A percentile compares a stretch with the other conserved stretches of the same genome.
phyloP scores from a whole-genome alignment of 2,113 vertebrate genomes.

The Mormoops blainvillei region DNA sequence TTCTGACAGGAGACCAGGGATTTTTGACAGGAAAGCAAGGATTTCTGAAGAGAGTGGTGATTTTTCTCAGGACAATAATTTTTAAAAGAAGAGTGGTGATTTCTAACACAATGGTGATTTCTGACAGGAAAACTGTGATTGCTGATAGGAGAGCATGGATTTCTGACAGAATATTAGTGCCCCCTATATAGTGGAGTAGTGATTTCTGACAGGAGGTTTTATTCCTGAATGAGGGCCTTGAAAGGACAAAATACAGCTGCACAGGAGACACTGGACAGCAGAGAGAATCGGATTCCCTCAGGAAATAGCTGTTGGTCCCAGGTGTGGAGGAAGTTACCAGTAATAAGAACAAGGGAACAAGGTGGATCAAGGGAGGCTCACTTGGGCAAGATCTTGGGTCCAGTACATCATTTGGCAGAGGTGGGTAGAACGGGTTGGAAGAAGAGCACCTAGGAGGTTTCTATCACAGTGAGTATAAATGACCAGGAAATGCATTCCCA shows the following conservation, averaged over 20 bases:
- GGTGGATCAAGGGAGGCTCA: background rate
- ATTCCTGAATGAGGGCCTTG: background rate
- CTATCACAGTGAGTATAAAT: background rate
- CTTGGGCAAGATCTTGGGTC: background rate
- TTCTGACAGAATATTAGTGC: background rate
- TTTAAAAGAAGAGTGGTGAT: background rate
- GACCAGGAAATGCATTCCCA: background rate
- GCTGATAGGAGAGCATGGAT: background rate
- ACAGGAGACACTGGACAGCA: background rate
- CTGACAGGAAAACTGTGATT: background rate
- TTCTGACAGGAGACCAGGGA: background rate
- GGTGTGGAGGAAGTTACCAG: background rate
- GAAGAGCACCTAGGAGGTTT: background rate
- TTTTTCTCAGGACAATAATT: background rate
- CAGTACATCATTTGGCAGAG: background rate
- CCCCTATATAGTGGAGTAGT: background rate
- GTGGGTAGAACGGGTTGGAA: background rate
- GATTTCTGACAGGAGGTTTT: background rate
- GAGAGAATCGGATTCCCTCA: background rate
- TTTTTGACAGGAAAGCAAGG: slow-evolving; percentile 1
- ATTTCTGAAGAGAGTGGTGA: background rate
- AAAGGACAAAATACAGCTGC: background rate
- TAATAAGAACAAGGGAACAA: background rate
- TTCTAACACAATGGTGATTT: background rate
- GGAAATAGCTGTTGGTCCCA: background rate